phyloP scores from a whole-genome alignment of 2,797 vertebrate genomes.

The Hyperoplus immaculatus region DNA sequence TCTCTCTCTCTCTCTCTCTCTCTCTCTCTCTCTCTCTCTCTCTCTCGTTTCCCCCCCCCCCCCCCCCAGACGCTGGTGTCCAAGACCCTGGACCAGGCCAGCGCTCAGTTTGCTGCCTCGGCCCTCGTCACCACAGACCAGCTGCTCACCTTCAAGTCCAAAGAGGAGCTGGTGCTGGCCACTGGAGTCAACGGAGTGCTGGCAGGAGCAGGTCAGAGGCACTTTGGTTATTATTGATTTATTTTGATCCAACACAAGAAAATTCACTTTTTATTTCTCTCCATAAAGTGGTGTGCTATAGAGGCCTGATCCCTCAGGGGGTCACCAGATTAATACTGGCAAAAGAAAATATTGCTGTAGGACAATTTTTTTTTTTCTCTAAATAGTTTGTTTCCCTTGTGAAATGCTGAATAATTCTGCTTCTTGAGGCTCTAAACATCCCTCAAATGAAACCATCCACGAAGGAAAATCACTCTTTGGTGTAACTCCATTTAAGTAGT shows the following conservation, averaged over 20 bases:
- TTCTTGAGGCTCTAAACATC: not conserved
- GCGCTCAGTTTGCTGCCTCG: conserved; percentile 97
- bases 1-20: not conserved
- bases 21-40: not conserved
- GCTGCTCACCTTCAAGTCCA: conserved; percentile 96
- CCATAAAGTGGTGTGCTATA: not conserved
- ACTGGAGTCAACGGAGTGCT: conserved; percentile 96
- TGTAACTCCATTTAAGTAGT: not conserved
- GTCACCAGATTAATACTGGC: not conserved
- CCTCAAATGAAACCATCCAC: not conserved
- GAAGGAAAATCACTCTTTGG: not conserved
- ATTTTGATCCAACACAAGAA: not conserved
- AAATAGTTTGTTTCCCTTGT: not conserved
- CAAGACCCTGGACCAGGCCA: conserved; percentile 97
- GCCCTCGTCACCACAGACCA: conserved; percentile 97
- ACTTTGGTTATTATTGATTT: not conserved
- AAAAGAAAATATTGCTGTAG: not conserved
- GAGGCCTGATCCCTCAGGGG: not conserved
- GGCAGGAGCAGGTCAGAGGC: conserved; percentile 91
- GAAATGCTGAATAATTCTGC: not conserved
- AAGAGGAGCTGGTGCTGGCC: conserved; percentile 95
- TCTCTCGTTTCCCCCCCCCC: conserved; percentile 1
- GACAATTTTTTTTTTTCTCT: not conserved
- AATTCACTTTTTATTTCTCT: not conserved
- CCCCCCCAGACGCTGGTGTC: conserved; percentile 88